Base-by-base conservation (phyloP, 2,797 vertebrate genomes). In the Potorous gilbertii region DNA sequence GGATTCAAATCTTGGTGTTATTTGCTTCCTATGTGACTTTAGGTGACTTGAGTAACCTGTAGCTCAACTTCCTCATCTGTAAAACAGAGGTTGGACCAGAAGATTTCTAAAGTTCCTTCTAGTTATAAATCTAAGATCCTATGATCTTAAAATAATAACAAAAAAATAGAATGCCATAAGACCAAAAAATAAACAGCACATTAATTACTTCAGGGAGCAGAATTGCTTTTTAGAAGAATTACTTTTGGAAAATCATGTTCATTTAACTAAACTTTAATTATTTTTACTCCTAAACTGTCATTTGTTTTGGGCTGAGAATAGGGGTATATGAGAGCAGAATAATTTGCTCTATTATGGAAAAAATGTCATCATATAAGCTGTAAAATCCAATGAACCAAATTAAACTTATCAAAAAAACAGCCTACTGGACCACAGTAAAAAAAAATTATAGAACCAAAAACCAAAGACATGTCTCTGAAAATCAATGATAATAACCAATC, bases 371-470 rank as follows among this genome's bases (percentile, higher is more conserved):
- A 2, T 40, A 24, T 40, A 66, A 46, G 57, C 54, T 12, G n/a
- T n/a, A 5, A 16, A 13, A 27, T n/a, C 13, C 0, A 9, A 0
- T 52, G 52, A 3, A 31, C 46, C 91, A 46, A 52, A 54, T 74
- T 28, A 13, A 6, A 87, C 29, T 31, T 46, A n/a, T 9, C 13
- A 12, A 56, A 5, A n/a, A 57, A 54, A 4, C 46, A 18, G 50
- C 16, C 90, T 0, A 0, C 3, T 0, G 28, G 54, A 57, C 13
- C 31, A 1, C n/a, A 55, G 31, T 21, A 9, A 12, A 9, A 12
- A 5, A 0, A 0, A 66, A 66, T 13, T 40, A 24, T 34, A 10
- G 13, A 40, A 55, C 52, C 16, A 4, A 40, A 8, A 11, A 29
- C 40, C 13, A 28, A 34, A 54, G 6, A 56, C 66, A 12, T 0